These are phyloP conservation scores for Eupithecia vulgata DNA, from an alignment of 2,888 invertebrate species.

Conservation along the genomic window DNA sequence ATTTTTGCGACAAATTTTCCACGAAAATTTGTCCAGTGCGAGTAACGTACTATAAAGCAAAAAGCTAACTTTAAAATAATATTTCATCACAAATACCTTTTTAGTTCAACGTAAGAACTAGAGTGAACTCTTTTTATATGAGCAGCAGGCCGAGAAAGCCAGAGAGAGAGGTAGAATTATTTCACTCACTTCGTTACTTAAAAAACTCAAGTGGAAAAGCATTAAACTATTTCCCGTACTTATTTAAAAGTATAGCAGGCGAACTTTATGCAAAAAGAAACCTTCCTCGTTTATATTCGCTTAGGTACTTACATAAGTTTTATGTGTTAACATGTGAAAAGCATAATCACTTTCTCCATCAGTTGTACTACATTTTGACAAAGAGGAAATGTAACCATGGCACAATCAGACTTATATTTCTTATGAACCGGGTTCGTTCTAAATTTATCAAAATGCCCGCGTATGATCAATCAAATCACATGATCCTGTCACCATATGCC, in stretches of 20 bases:
- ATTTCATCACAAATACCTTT: background rate
- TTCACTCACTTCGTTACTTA: constrained; percentile 8
- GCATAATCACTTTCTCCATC: constrained; percentile 45
- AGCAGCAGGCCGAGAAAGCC: background rate
- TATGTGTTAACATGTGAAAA: too few relatives aligned
- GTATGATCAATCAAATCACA: constrained; percentile 38
- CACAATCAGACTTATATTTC: too few relatives aligned
- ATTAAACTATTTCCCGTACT: background rate
- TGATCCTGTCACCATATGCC: constrained; percentile 23
- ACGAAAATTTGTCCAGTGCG: too few relatives aligned
- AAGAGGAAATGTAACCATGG: too few relatives aligned
- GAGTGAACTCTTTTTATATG: background rate
- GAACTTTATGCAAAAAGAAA: background rate
- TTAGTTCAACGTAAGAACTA: background rate
- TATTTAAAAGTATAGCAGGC: constrained; percentile 1
- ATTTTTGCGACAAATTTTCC: too few relatives aligned
- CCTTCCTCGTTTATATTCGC: background rate
- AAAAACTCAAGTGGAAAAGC: background rate
- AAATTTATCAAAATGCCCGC: constrained; percentile 41
- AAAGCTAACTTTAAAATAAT: too few relatives aligned
- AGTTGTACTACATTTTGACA: too few relatives aligned
- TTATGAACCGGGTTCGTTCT: too few relatives aligned
- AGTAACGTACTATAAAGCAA: too few relatives aligned
- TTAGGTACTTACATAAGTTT: too few relatives aligned
- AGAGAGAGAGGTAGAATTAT: background rate